Conservation (phyloP, 2,797 vertebrate genomes). For the Sebastes matsubarae region DNA sequence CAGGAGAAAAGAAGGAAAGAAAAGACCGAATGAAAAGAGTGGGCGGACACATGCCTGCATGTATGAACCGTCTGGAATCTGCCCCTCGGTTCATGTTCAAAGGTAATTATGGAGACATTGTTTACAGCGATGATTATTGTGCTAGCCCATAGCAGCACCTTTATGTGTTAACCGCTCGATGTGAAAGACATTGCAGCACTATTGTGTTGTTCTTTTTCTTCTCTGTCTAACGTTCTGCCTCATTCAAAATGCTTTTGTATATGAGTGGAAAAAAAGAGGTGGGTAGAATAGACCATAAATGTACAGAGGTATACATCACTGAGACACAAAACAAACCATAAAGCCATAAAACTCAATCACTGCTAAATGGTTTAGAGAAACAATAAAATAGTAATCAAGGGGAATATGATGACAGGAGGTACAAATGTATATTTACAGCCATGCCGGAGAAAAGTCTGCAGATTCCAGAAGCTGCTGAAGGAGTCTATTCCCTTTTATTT, state of each 20-base stretch:
- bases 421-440: not conserved
- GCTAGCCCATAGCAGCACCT: not conserved
- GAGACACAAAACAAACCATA: not conserved
- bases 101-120: not conserved
- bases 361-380: conserved; percentile 4
- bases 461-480: not conserved
- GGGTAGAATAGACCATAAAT: not conserved
- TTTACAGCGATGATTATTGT: not conserved
- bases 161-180: not conserved
- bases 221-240: not conserved
- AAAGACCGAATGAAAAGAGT: not conserved
- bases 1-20: not conserved
- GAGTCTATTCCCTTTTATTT: too few relatives aligned
- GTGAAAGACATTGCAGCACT: not conserved
- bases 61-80: not conserved
- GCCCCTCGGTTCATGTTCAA: not conserved
- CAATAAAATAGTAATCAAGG: not conserved
- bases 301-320: conserved; percentile 1
- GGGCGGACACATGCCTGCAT: not conserved
- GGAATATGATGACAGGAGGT: not conserved
- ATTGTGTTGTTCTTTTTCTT: not conserved
- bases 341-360: not conserved
- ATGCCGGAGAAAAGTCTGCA: not conserved
- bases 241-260: not conserved
- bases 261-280: not conserved